Conservation (phyloP, 2,888 invertebrate species). For the Bombylius major region DNA sequence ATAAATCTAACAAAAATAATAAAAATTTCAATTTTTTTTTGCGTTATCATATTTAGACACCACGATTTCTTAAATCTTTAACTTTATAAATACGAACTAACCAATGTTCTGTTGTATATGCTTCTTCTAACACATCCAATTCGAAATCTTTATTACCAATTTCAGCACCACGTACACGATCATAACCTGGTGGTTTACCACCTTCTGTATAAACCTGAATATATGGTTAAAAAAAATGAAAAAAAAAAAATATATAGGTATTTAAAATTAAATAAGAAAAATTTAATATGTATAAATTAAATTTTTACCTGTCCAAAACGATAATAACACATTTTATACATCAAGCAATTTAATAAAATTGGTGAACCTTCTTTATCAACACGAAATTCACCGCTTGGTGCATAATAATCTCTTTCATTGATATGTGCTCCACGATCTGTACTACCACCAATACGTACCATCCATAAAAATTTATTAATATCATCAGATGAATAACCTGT, state of each 20-base stretch:
- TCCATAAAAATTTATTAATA: conserved; percentile 99
- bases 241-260: not conserved
- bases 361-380: conserved; percentile 90
- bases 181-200: conserved; percentile 90
- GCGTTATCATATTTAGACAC: conserved; percentile 41
- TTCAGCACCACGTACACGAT: conserved; percentile 91
- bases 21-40: no score
- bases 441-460: conserved; percentile 95
- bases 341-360: conserved; percentile 86
- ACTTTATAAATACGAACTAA: conserved; percentile 96
- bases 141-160: conserved; percentile 99
- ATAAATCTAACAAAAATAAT: no score
- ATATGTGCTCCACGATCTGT: conserved; percentile 91
- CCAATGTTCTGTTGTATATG: conserved; percentile 99
- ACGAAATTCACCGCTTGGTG: conserved; percentile 87
- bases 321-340: conserved; percentile 99
- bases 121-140: conserved; percentile 95
- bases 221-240: not conserved
- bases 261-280: no score
- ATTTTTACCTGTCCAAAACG: conserved; percentile 64
- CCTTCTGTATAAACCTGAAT: conserved; percentile 83
- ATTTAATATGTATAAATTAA: not conserved
- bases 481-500: conserved; percentile 98
- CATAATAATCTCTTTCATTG: conserved; percentile 94
- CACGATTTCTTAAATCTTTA: conserved; percentile 83